Conservation (phyloP, 2,113 vertebrate genomes). For the Pluvialis apricaria region DNA sequence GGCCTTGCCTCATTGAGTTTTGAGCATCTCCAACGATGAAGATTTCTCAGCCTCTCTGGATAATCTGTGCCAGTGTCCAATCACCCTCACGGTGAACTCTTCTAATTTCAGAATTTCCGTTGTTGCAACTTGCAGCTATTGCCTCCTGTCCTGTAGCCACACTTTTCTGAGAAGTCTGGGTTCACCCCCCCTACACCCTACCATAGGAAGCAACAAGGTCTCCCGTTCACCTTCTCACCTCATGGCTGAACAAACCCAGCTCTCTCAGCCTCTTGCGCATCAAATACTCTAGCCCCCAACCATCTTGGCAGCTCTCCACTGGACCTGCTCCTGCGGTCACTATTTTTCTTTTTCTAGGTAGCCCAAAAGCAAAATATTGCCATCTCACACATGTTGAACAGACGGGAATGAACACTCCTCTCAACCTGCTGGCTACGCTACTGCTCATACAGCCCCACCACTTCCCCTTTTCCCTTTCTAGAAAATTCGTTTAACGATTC, state of each 20-base stretch:
- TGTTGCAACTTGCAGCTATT: background rate
- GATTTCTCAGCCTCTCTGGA: background rate
- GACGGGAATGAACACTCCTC: background rate
- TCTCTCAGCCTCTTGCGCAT: background rate
- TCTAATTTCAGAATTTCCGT: background rate
- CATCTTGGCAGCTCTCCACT: background rate
- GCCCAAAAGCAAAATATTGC: background rate
- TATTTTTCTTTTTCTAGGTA: background rate
- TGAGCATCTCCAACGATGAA: background rate
- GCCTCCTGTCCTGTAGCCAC: background rate
- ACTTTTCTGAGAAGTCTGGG: background rate
- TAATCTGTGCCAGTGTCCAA: background rate
- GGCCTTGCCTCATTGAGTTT: background rate
- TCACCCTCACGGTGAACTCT: background rate
- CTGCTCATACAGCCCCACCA: background rate
- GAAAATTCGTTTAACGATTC: background rate
- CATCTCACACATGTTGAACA: background rate
- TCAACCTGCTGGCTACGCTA: background rate
- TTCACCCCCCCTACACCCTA: background rate
- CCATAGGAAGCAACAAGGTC: background rate
- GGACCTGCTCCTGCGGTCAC: background rate
- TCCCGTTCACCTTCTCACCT: background rate
- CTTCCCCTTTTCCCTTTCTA: background rate
- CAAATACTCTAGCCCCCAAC: background rate
- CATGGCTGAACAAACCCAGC: background rate